Percentiles rank a stretch among this genome's conserved stretches.
phyloP scores from a whole-genome alignment of 2,888 invertebrate genomes.

The Dicyrtoma fusca region DNA sequence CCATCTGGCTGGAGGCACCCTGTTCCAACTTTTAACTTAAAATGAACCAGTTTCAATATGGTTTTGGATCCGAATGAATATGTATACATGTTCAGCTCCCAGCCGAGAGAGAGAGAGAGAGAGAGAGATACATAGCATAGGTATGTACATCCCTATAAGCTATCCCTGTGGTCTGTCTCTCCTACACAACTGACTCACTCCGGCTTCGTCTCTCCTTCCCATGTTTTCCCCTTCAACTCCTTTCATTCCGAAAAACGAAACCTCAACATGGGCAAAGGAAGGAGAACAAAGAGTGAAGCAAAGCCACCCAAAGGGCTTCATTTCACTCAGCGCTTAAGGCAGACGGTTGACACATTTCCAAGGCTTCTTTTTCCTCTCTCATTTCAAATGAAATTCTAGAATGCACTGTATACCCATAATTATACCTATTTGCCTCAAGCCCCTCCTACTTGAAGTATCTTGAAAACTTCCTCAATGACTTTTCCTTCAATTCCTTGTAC shows the following conservation, averaged over 20 bases:
- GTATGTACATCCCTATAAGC: neutral
- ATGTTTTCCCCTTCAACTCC: constrained; percentile 24
- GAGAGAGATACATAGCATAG: neutral
- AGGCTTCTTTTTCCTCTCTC: neutral
- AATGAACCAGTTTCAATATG: no score
- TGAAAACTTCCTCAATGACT: neutral
- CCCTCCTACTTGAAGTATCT: neutral
- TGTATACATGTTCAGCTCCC: no score
- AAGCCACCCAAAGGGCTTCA: constrained; percentile 35
- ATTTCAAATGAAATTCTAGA: neutral
- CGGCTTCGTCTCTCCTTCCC: constrained; percentile 11
- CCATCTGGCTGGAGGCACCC: constrained; percentile 31
- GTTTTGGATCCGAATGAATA: neutral
- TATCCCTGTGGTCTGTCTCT: constrained; percentile 34
- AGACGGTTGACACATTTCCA: constrained; percentile 30
- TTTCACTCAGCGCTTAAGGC: constrained; percentile 26
- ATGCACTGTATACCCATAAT: neutral
- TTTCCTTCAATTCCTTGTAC: constrained; percentile 11
- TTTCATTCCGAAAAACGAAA: constrained; percentile 31
- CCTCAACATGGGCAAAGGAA: constrained; percentile 34
- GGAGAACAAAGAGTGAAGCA: constrained; percentile 11
- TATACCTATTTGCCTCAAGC: neutral
- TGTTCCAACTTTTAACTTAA: neutral
- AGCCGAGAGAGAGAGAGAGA: constrained; percentile 4
- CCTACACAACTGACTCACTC: constrained; percentile 24